Conservation (phyloP, 2,797 vertebrate genomes). For the Pteronotus mesoamericanus region DNA sequence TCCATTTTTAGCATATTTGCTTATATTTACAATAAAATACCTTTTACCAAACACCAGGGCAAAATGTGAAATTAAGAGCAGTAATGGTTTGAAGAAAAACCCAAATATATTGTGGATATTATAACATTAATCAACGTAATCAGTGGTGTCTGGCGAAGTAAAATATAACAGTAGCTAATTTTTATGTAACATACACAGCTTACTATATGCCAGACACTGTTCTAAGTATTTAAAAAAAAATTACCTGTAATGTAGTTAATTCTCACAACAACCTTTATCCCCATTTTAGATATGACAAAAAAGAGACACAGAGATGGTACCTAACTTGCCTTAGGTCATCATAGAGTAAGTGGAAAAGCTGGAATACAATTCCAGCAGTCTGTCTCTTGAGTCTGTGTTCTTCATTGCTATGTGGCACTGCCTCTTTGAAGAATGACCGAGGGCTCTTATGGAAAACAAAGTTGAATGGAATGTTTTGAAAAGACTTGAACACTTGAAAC, state of each 20-base stretch:
- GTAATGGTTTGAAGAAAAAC: neutral
- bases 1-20: neutral
- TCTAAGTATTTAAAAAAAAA: neutral
- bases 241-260: neutral
- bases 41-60: neutral
- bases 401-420: neutral
- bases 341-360: neutral
- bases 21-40: conserved; percentile 42
- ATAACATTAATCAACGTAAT: neutral
- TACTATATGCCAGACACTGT: neutral
- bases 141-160: neutral
- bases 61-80: neutral
- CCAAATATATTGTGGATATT: neutral
- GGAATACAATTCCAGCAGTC: neutral
- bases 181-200: neutral
- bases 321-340: neutral
- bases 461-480: neutral
- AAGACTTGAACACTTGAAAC: neutral
- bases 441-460: neutral
- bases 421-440: conserved; percentile 7
- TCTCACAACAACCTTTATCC: neutral
- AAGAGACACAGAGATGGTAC: neutral
- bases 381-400: neutral
- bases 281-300: neutral
- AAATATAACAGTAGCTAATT: neutral